phyloP scores from a whole-genome alignment of 2,797 vertebrate genomes.

The Protonibea diacanthus region DNA sequence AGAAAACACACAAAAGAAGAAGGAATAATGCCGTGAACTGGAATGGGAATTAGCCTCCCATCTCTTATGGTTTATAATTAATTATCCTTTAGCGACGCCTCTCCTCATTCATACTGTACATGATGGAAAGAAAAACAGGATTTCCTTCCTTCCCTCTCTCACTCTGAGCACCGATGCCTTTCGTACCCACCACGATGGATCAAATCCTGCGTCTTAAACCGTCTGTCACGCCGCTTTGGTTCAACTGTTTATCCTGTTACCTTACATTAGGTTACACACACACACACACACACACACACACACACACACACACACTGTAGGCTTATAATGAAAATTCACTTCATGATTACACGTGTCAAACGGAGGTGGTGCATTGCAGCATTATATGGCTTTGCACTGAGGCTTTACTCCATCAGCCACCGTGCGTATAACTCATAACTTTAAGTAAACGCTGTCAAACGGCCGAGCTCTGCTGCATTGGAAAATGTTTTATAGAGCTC shows the following conservation, averaged over 20 bases:
- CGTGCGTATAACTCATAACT: not conserved
- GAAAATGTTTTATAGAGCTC: not conserved
- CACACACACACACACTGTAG: not conserved
- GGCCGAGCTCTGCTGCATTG: not conserved
- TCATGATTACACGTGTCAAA: constrained; percentile 16
- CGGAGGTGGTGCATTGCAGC: not conserved
- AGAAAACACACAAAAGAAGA: not conserved
- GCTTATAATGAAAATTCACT: constrained; percentile 1
- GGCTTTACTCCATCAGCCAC: not conserved
- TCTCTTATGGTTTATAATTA: constrained; percentile 21
- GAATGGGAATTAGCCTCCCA: constrained; percentile 11
- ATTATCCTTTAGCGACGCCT: constrained; percentile 31
- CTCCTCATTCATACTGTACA: constrained; percentile 3
- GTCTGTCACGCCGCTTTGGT: constrained; percentile 16
- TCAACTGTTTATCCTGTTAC: constrained; percentile 38
- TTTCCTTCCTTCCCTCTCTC: constrained; percentile 11
- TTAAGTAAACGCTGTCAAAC: not conserved
- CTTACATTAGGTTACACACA: not conserved
- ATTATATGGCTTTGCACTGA: not conserved
- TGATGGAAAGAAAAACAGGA: not conserved
- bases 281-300: not conserved
- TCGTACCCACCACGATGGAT: constrained; percentile 9
- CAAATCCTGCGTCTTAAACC: constrained; percentile 17
- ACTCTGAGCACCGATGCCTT: constrained; percentile 3
- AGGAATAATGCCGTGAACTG: not conserved